Evolutionary conservation across 2,888 invertebrate genomes (phyloP), one percentile per base, ranked within the genome.

Genomic region (Cheilosia pagana): DNA sequence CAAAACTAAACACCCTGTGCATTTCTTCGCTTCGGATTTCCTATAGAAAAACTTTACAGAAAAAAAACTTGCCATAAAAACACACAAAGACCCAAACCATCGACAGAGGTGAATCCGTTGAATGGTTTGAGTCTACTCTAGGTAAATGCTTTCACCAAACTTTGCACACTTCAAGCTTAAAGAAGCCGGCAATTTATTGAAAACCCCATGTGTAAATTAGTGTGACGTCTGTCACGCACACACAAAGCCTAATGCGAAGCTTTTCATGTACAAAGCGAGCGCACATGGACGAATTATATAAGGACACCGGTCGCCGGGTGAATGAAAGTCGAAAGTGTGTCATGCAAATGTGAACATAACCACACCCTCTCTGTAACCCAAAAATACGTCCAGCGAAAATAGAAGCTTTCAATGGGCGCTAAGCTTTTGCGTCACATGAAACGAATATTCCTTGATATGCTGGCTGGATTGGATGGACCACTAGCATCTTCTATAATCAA

Each of bases 321-420:
- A 85, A 85, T 85, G 85, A 85, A 85, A 85, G 75, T 71, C 70
- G 70, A 82, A 86, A 86, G 67, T 86, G 86, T 86, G 86, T 86
- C 86, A 86, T 81, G 81, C 86, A 86, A 86, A 86, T 81, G 76
- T 72, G 86, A 86, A 86, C 68, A 86, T 86, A 86, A 86, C 86
- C 86, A 86, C 86, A 86, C 86, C 86, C 86, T 86, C 86, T 86
- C 86, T 81, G 81, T 81, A 81, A 81, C 86, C 86, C 86, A 81
- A 86, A 86, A 81, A 81, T 81, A 67, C 60, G 74, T 81, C 71
- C 43, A 81, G 65, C 65, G 60, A 70, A 60, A 53, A 67, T 71
- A 62, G 10, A 77, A 77, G 82, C 82, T 82, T 48, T 50, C 10
- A 10, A 12, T 35, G 39, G 35, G 16, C 31, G 35, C 14, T 25